phyloP scores from a whole-genome alignment of 2,888 invertebrate species.

The Parascotia fuliginaria region DNA sequence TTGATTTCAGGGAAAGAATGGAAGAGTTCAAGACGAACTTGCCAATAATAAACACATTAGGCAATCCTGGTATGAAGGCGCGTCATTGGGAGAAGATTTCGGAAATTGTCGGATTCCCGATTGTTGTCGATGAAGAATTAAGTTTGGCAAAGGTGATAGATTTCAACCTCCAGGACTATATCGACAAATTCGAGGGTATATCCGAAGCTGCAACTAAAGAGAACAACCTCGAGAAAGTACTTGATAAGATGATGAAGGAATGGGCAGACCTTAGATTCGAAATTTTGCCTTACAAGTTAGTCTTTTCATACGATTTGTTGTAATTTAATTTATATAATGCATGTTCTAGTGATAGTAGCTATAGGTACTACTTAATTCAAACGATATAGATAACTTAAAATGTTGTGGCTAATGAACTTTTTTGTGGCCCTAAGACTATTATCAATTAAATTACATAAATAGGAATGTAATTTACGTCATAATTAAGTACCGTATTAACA shows the following conservation, averaged over 20 bases:
- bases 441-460: too few species aligned
- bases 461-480: too few species aligned
- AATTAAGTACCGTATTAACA: too few species aligned
- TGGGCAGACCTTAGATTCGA: slow-evolving; percentile 94
- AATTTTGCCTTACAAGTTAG: slow-evolving; percentile 89
- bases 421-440: too few species aligned
- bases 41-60: slow-evolving; percentile 96
- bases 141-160: slow-evolving; percentile 95
- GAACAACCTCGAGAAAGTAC: slow-evolving; percentile 94
- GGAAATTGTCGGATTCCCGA: slow-evolving; percentile 97
- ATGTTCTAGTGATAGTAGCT: too few species aligned
- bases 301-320: too few species aligned
- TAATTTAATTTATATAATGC: too few species aligned
- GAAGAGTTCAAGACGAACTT: slow-evolving; percentile 95
- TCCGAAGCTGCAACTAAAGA: slow-evolving; percentile 98
- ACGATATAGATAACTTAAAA: too few species aligned
- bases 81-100: slow-evolving; percentile 98
- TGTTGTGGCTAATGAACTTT: too few species aligned
- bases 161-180: slow-evolving; percentile 94
- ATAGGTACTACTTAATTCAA: too few species aligned
- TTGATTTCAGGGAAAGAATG: slow-evolving; percentile 86
- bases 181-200: slow-evolving; percentile 95
- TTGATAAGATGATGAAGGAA: slow-evolving; percentile 95
- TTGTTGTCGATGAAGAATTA: slow-evolving; percentile 92
- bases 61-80: slow-evolving; percentile 96